phyloP scores from a whole-genome alignment of 2,797 vertebrate species.

The Pantherophis vulpinus region DNA sequence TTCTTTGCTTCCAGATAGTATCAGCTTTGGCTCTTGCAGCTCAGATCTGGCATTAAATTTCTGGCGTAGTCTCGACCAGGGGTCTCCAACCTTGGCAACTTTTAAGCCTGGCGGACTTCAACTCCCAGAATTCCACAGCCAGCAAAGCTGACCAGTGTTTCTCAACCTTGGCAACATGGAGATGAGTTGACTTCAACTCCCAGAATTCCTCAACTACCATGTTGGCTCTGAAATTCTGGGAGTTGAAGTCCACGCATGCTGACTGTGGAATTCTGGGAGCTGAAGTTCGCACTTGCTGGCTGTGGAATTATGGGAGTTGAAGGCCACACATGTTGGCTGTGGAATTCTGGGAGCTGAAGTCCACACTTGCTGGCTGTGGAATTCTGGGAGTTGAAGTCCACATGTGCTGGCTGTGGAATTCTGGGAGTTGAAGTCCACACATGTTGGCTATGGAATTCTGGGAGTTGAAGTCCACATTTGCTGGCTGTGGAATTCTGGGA shows the following conservation, averaged over 20 bases:
- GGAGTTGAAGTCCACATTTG: not conserved
- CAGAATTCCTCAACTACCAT: not conserved
- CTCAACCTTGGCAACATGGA: too few relatives aligned
- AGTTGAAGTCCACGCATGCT: not conserved
- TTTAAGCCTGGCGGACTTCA: not conserved
- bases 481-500: not conserved
- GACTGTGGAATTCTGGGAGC: not conserved
- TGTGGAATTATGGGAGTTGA: not conserved
- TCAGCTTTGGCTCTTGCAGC: not conserved
- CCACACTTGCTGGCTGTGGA: not conserved
- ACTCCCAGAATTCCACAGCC: not conserved
- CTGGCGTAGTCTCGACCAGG: not conserved
- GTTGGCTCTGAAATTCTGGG: not conserved
- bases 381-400: not conserved
- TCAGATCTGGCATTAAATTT: not conserved
- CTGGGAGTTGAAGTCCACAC: too few relatives aligned
- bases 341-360: not conserved
- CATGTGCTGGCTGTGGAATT: too few relatives aligned
- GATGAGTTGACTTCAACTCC: too few relatives aligned
- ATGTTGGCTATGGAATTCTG: not conserved
- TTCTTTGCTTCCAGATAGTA: not conserved
- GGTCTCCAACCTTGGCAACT: not conserved
- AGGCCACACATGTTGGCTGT: rapidly evolving
- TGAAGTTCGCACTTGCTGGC: not conserved
- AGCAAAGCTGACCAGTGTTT: not conserved